These are phyloP conservation scores for Hexactinellida sp. DNA, from an alignment of 37 sponge, comb jelly and placozoan species.

Conservation along the genomic window DNA sequence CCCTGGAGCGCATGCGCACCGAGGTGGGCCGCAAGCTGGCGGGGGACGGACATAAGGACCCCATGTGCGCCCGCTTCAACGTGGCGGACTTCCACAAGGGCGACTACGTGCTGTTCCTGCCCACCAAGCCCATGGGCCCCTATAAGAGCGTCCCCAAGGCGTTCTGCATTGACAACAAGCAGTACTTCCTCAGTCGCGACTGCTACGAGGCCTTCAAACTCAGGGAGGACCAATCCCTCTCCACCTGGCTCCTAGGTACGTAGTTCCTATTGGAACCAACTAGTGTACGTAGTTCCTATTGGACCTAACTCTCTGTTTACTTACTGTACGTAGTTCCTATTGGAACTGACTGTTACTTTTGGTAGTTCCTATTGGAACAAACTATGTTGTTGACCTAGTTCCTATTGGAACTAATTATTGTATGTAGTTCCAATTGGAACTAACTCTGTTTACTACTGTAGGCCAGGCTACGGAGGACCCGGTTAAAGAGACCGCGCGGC, in stretches of 20 bases:
- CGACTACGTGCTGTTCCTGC: not conserved
- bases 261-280: not conserved
- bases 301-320: not conserved
- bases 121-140: not conserved
- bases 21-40: not conserved
- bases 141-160: not conserved
- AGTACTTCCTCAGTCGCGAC: not conserved
- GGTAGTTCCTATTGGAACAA: too few species aligned
- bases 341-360: too few species aligned
- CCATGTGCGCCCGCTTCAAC: not conserved
- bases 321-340: not conserved
- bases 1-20: not conserved
- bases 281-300: not conserved
- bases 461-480: not conserved
- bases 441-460: not conserved
- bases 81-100: not conserved
- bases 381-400: too few species aligned
- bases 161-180: slow-evolving; percentile 9
- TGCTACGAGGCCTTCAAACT: not conserved
- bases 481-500: not conserved
- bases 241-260: not conserved
- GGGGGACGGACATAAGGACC: not conserved
- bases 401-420: too few species aligned
- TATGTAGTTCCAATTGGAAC: too few species aligned
- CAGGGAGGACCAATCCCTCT: not conserved